A percentile compares a stretch with the other conserved stretches of the same genome.
These are phyloP conservation scores for Drosophila oshimai DNA, from an alignment of 1,140 invertebrate species.

Conservation along the genomic window DNA sequence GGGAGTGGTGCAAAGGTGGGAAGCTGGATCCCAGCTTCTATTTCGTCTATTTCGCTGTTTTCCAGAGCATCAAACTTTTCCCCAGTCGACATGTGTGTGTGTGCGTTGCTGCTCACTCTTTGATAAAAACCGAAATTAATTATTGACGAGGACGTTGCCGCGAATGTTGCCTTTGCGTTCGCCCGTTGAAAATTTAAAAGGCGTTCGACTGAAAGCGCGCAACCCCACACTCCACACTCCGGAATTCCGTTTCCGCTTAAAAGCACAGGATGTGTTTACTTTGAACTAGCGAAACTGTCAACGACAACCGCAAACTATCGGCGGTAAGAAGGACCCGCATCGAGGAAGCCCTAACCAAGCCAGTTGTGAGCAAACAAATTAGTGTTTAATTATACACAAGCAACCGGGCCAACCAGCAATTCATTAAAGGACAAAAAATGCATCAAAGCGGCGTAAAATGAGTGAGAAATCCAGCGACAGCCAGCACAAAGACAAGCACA, in stretches of 20 bases:
- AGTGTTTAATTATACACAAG: conserved; percentile 73
- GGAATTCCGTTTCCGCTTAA: conserved; percentile 68
- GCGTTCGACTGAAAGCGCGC: conserved; percentile 73
- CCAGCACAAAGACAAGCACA: conserved; percentile 27
- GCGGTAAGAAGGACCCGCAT: conserved; percentile 37
- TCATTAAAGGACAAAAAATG: conserved; percentile 45
- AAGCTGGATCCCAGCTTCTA: background rate
- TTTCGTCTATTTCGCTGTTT: conserved; percentile 63
- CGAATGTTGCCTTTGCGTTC: conserved; percentile 35
- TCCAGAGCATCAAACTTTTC: conserved; percentile 53
- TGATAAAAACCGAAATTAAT: conserved; percentile 81
- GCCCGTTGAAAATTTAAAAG: conserved; percentile 73
- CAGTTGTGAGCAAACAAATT: conserved; percentile 66
- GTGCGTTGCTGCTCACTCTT: conserved; percentile 43
- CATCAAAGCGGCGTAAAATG: conserved; percentile 50
- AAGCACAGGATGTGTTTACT: conserved; percentile 65
- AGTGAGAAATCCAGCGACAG: conserved; percentile 31
- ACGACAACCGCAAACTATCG: conserved; percentile 63
- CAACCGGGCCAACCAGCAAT: conserved; percentile 10
- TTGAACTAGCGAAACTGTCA: conserved; percentile 70
- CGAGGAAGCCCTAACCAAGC: conserved; percentile 34
- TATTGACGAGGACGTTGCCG: conserved; percentile 61
- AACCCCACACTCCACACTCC: background rate
- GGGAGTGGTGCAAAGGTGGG: background rate
- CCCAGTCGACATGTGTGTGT: conserved; percentile 29